Evolutionary conservation across 1,140 invertebrate species (phyloP), one percentile per base, ranked within the genome.

Genomic region (Rhysida immarginata): DNA sequence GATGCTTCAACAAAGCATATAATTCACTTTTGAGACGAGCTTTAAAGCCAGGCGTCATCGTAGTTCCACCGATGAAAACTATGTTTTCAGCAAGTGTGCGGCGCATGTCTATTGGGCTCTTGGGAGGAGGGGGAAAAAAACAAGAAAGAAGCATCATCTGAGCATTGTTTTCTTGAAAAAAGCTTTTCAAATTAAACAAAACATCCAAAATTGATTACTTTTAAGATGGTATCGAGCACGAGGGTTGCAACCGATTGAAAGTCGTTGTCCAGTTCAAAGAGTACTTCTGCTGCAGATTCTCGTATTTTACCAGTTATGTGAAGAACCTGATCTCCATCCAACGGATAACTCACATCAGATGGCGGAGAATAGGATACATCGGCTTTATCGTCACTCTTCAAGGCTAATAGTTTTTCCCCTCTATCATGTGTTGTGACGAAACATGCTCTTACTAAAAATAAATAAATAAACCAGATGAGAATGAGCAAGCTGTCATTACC

Each of bases 241-340:
- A 93, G 80, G n/a, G 84, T 85, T 8, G 86, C 76, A 53, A 95
- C 65, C 51, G 84, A 86, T n/a, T 82, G 75, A 64, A 84, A 80
- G 63, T 94, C 89, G 62, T 81, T 81, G 68, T 90, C 86, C 59
- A 81, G 74, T 67, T 89, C 81, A 76, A 92, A 94, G 57, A 94
- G 69, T 27, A 87, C 70, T 75, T 95, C 89, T 66, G 78, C 82
- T 14, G 81, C 81, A 46, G 78, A 77, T 72, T 94, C 89, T 49
- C 89, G 77, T 0, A 83, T 64, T 55, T 68, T 70, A 18, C 89
- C 89, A 29, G 79, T 77, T 60, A 94, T 78, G 25, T 67, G 61
- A 8, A 80, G 59, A 59, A 77, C 57, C 79, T 74, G 56, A 66
- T 77, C 62, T 1, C 82, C 82, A 60, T 76, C 75, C 11, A 85